Percentiles rank a stretch among this genome's conserved stretches.
Conservation (phyloP, 2,113 vertebrate genomes). For the Geococcyx californianus region DNA sequence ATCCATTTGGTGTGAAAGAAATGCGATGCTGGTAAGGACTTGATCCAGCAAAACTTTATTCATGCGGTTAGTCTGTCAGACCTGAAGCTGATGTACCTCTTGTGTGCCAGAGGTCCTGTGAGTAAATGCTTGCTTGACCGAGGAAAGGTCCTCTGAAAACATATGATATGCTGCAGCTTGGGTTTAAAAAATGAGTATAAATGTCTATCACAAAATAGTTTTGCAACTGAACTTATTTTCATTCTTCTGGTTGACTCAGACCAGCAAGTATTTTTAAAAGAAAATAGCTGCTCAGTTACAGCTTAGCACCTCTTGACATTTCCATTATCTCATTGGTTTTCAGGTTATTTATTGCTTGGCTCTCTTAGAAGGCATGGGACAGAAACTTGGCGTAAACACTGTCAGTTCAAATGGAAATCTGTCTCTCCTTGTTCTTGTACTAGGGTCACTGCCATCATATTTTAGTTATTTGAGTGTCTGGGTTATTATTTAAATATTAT, state of each 20-base stretch:
- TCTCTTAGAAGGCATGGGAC: not conserved
- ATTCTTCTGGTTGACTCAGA: constrained; percentile 25
- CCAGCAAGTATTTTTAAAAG: constrained; percentile 25
- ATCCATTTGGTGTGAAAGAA: constrained; percentile 12
- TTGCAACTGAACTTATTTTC: constrained; percentile 7
- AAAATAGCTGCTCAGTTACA: constrained; percentile 40
- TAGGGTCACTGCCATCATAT: not conserved
- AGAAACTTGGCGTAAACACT: constrained; percentile 35
- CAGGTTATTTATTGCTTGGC: constrained; percentile 57
- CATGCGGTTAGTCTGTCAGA: not conserved
- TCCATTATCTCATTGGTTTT: constrained; percentile 66
- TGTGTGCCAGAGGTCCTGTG: not conserved
- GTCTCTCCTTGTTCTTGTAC: constrained; percentile 13
- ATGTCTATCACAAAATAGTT: not conserved
- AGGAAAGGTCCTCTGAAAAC: not conserved
- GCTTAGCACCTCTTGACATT: constrained; percentile 61
- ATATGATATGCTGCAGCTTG: not conserved
- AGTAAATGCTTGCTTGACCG: not conserved
- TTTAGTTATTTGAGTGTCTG: not conserved
- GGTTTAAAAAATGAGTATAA: not conserved
- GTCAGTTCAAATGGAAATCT: constrained; percentile 48
- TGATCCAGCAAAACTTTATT: not conserved
- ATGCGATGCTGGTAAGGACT: not conserved
- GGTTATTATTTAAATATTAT: constrained; percentile 43
- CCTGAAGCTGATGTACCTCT: not conserved